Evolutionary conservation across 2,797 vertebrate genomes (phyloP), one percentile per base, ranked within the genome.

Genomic region (Muscicapa comitata): DNA sequence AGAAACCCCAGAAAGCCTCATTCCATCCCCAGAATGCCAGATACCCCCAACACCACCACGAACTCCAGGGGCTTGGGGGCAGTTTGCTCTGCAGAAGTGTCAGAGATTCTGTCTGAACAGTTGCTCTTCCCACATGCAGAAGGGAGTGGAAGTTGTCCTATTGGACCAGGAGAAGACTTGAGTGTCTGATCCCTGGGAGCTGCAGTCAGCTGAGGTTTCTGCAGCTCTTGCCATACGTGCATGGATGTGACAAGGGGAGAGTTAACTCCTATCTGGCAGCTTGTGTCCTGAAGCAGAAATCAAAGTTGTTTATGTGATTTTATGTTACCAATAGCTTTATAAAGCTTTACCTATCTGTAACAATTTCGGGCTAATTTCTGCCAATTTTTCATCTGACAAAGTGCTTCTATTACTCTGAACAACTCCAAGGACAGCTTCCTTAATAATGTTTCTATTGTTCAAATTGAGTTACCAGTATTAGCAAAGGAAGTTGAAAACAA

Each of bases 291-390:
- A 57, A 77, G 40, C 48, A 51, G 75, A 75, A 92, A 87, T 58
- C 53, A 24, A 70, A 81, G 26, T 42, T 37, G 13, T 59, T 83
- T 47, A 31, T 75, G 45, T 62, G 51, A 79, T 86, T 85, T 78
- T 9, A 26, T 17, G 15, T 47, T 66, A 71, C 23, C 6, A 8
- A 71, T n/a, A 54, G 17, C 35, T 40, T 70, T 53, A 53, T 40
- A 53, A 40, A 70, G 29, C 67, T 70, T 70, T 40, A 70, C 66
- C 35, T 70, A 70, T 53, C 2, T 1, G 26, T 65, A 37, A 47
- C 75, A 78, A n/a, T 66, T 78, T 80, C 55, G 74, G 28, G 50
- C 35, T 83, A 37, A 74, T 92, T 91, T 79, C 91, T 83, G 57
- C 31, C 72, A 74, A 5, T 65, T 88, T 65, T 62, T 80, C 17